Conservation (phyloP, 2,113 vertebrate species). For the Centropus unirufus region DNA sequence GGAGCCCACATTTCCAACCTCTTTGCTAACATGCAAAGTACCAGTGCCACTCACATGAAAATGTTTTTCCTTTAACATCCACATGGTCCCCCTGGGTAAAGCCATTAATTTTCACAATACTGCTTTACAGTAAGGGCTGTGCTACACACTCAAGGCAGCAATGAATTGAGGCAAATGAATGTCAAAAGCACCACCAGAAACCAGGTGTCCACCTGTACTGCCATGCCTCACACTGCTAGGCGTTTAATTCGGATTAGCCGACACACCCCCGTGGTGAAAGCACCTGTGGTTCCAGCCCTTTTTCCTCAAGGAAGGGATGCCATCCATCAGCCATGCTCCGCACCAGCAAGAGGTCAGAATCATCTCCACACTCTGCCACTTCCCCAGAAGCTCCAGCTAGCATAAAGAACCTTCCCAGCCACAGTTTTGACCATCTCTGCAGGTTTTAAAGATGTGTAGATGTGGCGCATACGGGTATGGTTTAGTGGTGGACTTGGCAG, state of each 20-base stretch:
- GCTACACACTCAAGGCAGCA: not conserved
- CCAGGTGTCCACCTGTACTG: accelerated
- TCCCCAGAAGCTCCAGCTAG: not conserved
- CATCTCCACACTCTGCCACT: not conserved
- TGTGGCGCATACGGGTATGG: too few relatives aligned
- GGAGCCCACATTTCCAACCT: not conserved
- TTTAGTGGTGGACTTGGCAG: too few relatives aligned
- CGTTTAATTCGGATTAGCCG: not conserved
- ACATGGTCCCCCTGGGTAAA: not conserved
- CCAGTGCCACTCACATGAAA: not conserved
- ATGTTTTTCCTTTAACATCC: not conserved
- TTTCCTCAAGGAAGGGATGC: not conserved
- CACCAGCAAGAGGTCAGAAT: not conserved
- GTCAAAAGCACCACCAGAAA: not conserved
- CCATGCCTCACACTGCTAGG: not conserved
- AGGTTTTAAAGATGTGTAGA: too few relatives aligned
- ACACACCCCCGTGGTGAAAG: not conserved
- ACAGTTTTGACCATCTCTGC: too few relatives aligned
- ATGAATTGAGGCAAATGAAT: not conserved
- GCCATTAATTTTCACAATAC: not conserved
- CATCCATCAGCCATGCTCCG: not conserved
- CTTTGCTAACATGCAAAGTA: not conserved
- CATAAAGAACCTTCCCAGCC: not conserved
- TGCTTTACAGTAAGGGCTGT: not conserved
- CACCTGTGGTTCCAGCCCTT: not conserved